Conservation (phyloP, 2,888 invertebrate genomes). For the Acholoe squamosa region DNA sequence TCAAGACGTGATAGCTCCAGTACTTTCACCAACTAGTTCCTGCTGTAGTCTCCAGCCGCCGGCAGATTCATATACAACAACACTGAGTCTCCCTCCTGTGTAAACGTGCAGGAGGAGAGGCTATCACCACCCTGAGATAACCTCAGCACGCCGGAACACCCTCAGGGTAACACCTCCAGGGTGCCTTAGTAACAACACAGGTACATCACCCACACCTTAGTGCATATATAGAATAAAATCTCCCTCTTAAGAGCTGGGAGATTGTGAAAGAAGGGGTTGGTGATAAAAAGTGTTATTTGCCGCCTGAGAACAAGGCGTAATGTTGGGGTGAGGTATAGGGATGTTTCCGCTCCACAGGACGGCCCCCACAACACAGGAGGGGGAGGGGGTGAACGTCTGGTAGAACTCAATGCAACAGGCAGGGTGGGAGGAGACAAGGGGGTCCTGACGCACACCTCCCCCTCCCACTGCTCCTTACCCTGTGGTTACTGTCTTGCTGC, state of each 20-base stretch:
- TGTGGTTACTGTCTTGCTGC: too few species aligned
- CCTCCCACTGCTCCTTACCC: too few species aligned
- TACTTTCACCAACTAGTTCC: too few species aligned
- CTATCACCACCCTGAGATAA: background rate
- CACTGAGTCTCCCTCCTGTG: too few species aligned
- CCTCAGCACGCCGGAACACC: background rate
- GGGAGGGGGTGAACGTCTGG: background rate
- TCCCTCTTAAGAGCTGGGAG: background rate
- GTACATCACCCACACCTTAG: too few species aligned
- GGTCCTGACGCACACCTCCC: too few species aligned
- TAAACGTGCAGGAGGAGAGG: background rate
- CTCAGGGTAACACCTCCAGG: background rate
- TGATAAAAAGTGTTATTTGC: background rate
- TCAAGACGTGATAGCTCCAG: background rate
- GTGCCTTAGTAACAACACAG: background rate
- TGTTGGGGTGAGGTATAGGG: background rate
- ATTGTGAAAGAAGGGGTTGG: background rate
- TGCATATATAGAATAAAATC: too few species aligned
- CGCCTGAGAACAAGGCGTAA: slow-evolving; percentile 17
- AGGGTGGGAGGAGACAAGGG: too few species aligned
- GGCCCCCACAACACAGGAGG: background rate
- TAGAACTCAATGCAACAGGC: too few species aligned
- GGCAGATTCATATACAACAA: too few species aligned
- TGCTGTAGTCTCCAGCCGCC: too few species aligned
- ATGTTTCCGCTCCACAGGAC: slow-evolving; percentile 10